phyloP scores from a whole-genome alignment of 2,797 vertebrate genomes.

The Xiphophorus birchmanni region DNA sequence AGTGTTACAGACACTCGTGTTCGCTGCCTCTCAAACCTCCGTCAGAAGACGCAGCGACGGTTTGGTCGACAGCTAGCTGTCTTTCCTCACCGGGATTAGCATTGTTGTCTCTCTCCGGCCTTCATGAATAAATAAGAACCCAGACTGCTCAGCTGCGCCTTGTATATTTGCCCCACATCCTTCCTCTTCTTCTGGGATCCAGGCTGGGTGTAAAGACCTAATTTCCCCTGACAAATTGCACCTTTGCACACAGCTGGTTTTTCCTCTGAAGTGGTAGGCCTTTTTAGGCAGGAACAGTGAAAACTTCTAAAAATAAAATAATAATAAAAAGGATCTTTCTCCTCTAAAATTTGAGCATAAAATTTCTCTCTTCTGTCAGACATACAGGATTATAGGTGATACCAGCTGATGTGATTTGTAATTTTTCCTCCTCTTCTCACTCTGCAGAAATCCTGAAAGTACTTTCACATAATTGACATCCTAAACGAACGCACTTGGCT shows the following conservation, averaged over 20 bases:
- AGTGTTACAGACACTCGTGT: conserved; percentile 25
- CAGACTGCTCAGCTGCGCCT: conserved; percentile 41
- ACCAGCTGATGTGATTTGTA: conserved; percentile 34
- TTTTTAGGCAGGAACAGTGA: conserved; percentile 25
- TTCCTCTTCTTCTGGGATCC: conserved; percentile 62
- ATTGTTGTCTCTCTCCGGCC: conserved; percentile 54
- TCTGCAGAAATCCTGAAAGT: conserved; percentile 26
- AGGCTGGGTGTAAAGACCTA: conserved; percentile 40
- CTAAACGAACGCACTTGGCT: conserved; percentile 51
- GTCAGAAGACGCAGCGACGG: conserved; percentile 73
- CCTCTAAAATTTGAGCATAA: background rate
- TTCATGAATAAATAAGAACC: conserved; percentile 68
- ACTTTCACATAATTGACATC: conserved; percentile 58
- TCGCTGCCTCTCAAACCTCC: conserved; percentile 46
- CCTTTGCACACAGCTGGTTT: conserved; percentile 17
- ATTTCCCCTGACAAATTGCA: conserved; percentile 57
- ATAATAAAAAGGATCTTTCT: background rate
- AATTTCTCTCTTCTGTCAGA: conserved; percentile 43
- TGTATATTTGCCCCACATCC: conserved; percentile 47
- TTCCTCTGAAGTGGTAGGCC: conserved; percentile 19
- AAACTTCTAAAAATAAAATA: conserved; percentile 19
- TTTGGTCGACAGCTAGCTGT: conserved; percentile 43
- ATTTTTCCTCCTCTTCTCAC: conserved; percentile 39
- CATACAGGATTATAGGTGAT: conserved; percentile 39
- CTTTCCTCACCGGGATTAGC: conserved; percentile 57